Conservation (phyloP, 2,797 vertebrate genomes). For the Coendou prehensilis region DNA sequence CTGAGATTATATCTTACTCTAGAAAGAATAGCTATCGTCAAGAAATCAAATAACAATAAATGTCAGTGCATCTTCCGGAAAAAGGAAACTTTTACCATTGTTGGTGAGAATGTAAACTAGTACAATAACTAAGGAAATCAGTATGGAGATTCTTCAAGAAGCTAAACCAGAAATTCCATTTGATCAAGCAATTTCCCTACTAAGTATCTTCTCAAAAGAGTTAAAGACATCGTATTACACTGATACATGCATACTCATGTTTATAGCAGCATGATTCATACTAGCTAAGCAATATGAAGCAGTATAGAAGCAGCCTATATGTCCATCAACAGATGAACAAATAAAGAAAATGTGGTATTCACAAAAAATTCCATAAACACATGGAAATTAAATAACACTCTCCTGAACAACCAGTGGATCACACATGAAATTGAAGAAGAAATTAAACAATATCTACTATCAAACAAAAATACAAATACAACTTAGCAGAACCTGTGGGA, state of each 20-base stretch:
- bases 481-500: too few species aligned
- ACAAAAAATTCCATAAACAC: too few species aligned
- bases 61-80: neutral
- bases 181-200: neutral
- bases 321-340: neutral
- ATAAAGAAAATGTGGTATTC: neutral
- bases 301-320: neutral
- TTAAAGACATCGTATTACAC: neutral
- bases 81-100: neutral
- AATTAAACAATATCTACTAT: too few species aligned
- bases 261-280: neutral
- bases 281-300: neutral
- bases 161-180: neutral
- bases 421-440: too few species aligned
- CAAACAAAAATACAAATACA: too few species aligned
- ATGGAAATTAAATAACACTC: too few species aligned
- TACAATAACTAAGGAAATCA: neutral
- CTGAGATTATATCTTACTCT: neutral
- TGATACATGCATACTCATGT: neutral
- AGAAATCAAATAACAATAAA: neutral
- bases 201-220: neutral
- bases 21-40: neutral
- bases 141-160: neutral
- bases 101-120: neutral
- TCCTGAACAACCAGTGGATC: too few species aligned